Conservation (phyloP, 64 coral and sea anemone species). For the Montipora sp. region DNA sequence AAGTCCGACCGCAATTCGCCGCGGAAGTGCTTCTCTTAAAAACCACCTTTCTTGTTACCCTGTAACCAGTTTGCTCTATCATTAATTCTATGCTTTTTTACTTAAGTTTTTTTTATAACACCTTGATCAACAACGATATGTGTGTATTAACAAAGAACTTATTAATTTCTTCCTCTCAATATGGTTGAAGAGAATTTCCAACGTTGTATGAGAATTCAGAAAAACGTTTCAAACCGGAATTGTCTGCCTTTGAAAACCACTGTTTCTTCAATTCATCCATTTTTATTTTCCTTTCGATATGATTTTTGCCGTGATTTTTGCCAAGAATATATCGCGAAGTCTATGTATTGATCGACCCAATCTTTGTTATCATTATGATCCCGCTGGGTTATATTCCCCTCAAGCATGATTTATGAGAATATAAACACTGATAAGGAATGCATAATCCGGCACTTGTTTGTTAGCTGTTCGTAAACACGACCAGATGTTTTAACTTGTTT, state of each 20-base stretch:
- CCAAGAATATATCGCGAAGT: not conserved
- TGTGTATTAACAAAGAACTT: too few species aligned
- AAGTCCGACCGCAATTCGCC: not conserved
- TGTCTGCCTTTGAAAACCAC: not conserved
- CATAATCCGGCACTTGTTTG: not conserved
- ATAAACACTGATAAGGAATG: not conserved
- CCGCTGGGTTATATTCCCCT: constrained; percentile 12
- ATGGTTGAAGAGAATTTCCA: not conserved
- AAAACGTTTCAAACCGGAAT: not conserved
- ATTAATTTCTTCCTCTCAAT: not conserved
- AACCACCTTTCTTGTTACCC: not conserved
- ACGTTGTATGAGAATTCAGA: not conserved
- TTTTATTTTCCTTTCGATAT: not conserved
- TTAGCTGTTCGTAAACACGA: not conserved
- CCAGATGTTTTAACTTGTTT: not conserved
- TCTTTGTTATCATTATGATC: constrained; percentile 12
- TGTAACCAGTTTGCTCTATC: not conserved
- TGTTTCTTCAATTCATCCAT: not conserved
- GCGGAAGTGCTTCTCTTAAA: not conserved
- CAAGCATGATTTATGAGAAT: not conserved
- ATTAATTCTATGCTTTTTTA: not conserved
- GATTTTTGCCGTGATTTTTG: not conserved
- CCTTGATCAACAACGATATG: too few species aligned
- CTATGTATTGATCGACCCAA: not conserved
- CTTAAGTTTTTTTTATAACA: too few species aligned